Percentiles rank a stretch among this genome's conserved stretches.
Conservation (phyloP, 2,113 vertebrate species). For the Melanerpes formicivorus region DNA sequence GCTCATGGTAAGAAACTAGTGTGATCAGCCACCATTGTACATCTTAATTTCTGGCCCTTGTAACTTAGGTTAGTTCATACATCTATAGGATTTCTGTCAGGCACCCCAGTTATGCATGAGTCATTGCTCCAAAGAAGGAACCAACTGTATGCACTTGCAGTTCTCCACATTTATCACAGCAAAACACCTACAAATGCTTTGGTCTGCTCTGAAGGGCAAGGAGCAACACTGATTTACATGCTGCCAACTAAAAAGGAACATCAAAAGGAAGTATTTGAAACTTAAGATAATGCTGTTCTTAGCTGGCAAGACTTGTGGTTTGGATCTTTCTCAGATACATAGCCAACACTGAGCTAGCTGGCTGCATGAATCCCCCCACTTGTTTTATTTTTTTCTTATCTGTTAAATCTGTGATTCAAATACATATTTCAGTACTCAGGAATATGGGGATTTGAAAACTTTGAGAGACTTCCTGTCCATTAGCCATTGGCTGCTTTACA, state of each 20-base stretch:
- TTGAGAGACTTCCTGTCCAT: slow-evolving; percentile 68
- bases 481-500: slow-evolving; percentile 71
- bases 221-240: slow-evolving; percentile 41
- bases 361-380: background rate
- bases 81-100: background rate
- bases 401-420: slow-evolving; percentile 60
- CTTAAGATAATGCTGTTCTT: slow-evolving; percentile 64
- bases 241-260: slow-evolving; percentile 41
- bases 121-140: background rate
- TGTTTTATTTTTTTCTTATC: slow-evolving; percentile 27
- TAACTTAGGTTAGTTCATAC: background rate
- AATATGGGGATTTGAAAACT: slow-evolving; percentile 71
- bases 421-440: slow-evolving; percentile 15
- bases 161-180: background rate
- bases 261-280: slow-evolving; percentile 58
- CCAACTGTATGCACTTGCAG: background rate
- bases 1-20: background rate
- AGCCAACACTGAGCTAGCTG: slow-evolving; percentile 56
- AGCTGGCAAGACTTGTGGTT: slow-evolving; percentile 44
- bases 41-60: background rate
- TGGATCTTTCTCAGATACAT: slow-evolving; percentile 45
- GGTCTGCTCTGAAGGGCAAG: slow-evolving; percentile 23
- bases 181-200: background rate
- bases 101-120: background rate
- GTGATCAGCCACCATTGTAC: background rate